Conservation (phyloP, 2,888 invertebrate species). For the Drosophila cognata region DNA sequence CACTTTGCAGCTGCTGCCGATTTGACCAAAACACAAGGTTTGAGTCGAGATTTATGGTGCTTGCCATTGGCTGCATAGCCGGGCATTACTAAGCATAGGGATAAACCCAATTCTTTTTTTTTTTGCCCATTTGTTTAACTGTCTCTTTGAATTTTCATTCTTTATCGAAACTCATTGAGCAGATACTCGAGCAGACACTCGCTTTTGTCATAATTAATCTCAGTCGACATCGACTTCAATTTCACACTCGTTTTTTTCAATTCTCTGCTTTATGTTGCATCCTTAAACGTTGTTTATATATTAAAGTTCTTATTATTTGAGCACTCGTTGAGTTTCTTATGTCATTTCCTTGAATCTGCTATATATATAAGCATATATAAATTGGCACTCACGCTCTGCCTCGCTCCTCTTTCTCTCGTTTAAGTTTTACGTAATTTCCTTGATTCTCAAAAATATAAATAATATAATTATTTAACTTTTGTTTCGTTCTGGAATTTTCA, state of each 20-base stretch:
- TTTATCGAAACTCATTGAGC: conserved; percentile 23
- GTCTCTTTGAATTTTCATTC: conserved; percentile 16
- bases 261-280: not conserved
- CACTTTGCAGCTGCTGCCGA: conserved; percentile 60
- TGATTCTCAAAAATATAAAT: not conserved
- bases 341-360: not conserved
- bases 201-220: conserved; percentile 13
- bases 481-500: not conserved
- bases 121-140: conserved; percentile 24
- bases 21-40: conserved; percentile 64
- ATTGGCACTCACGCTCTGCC: too few species aligned
- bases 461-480: not conserved
- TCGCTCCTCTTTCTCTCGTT: not conserved
- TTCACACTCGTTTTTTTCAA: not conserved
- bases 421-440: not conserved
- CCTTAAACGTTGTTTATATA: not conserved
- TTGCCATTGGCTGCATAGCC: conserved; percentile 38
- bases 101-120: conserved; percentile 29
- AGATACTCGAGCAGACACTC: not conserved
- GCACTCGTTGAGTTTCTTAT: not conserved
- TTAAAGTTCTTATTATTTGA: not conserved
- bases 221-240: not conserved
- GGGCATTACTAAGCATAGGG: conserved; percentile 13
- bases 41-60: conserved; percentile 66
- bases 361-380: not conserved